A percentile compares a stretch with the other conserved stretches of the same genome.
phyloP scores from a whole-genome alignment of 1,140 invertebrate species.

The Orchesella cincta region DNA sequence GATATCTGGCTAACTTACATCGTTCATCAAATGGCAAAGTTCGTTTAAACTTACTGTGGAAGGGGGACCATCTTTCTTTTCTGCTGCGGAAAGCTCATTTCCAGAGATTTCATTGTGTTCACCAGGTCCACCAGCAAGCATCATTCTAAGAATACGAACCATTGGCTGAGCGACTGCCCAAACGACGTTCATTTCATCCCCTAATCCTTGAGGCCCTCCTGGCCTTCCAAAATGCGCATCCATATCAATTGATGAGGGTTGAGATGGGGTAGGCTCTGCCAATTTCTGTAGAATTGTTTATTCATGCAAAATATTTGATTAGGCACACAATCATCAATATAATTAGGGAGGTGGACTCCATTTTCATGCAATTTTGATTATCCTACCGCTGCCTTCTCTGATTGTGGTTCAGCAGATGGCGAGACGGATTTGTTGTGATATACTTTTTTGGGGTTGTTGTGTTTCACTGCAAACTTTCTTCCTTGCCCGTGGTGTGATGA shows the following conservation, averaged over 20 bases:
- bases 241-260: background rate
- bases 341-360: too few species aligned
- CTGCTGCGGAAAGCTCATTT: constrained; percentile 43
- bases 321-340: too few species aligned
- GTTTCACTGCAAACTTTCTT: constrained; percentile 54
- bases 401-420: background rate
- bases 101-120: constrained; percentile 41
- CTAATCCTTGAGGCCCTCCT: background rate
- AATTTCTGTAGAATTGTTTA: background rate
- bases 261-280: background rate
- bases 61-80: constrained; percentile 46
- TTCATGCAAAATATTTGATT: too few species aligned
- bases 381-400: constrained; percentile 6
- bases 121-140: constrained; percentile 41
- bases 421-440: constrained; percentile 36
- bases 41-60: constrained; percentile 34
- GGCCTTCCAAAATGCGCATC: constrained; percentile 1
- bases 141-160: constrained; percentile 45
- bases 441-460: constrained; percentile 54
- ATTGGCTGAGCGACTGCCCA: constrained; percentile 46
- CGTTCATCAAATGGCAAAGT: too few species aligned
- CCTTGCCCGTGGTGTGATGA: constrained; percentile 39
- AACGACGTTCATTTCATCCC: constrained; percentile 21
- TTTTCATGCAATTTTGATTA: background rate
- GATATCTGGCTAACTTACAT: background rate